Evolutionary conservation across 1,140 invertebrate genomes (phyloP).

Genomic region (Zaprionus camerounensis): DNA sequence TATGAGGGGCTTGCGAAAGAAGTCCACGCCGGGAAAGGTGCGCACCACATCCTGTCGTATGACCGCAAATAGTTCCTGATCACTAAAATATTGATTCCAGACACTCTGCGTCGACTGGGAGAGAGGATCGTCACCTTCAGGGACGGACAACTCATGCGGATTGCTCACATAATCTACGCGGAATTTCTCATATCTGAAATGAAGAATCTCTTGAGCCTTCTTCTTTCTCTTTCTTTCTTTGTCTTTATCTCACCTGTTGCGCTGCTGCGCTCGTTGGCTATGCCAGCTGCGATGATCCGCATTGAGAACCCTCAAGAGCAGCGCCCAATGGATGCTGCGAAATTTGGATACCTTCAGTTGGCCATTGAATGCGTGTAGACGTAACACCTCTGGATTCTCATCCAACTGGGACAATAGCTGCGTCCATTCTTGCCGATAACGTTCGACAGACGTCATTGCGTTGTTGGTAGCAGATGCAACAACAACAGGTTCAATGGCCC

Average conservation of each 20-base stretch:
- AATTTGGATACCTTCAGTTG: slow-evolving; percentile 85
- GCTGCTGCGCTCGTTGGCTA: slow-evolving; percentile 63
- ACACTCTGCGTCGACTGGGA: slow-evolving; percentile 86
- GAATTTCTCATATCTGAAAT: slow-evolving; percentile 73
- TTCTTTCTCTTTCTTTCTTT: too few relatives aligned
- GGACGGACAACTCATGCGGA: slow-evolving; percentile 63
- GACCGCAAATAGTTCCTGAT: slow-evolving; percentile 89
- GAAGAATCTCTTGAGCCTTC: not conserved
- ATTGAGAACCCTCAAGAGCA: slow-evolving; percentile 83
- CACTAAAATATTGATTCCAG: slow-evolving; percentile 93
- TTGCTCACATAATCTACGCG: slow-evolving; percentile 77
- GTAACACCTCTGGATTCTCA: slow-evolving; percentile 65
- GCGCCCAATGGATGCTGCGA: slow-evolving; percentile 84
- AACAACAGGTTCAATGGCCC: slow-evolving; percentile 45
- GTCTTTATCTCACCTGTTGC: slow-evolving; percentile 49
- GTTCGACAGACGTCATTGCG: slow-evolving; percentile 76
- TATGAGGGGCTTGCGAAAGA: slow-evolving; percentile 89
- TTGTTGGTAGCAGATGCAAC: slow-evolving; percentile 18
- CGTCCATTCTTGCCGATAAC: slow-evolving; percentile 83
- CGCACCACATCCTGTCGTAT: slow-evolving; percentile 92
- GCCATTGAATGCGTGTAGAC: slow-evolving; percentile 80
- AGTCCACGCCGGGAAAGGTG: slow-evolving; percentile 92
- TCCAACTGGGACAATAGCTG: slow-evolving; percentile 69
- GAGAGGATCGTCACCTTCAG: slow-evolving; percentile 74
- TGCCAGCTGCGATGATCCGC: slow-evolving; percentile 78